These are phyloP conservation scores for Indicator indicator DNA, from an alignment of 2,113 vertebrate genomes.

Conservation along the genomic window DNA sequence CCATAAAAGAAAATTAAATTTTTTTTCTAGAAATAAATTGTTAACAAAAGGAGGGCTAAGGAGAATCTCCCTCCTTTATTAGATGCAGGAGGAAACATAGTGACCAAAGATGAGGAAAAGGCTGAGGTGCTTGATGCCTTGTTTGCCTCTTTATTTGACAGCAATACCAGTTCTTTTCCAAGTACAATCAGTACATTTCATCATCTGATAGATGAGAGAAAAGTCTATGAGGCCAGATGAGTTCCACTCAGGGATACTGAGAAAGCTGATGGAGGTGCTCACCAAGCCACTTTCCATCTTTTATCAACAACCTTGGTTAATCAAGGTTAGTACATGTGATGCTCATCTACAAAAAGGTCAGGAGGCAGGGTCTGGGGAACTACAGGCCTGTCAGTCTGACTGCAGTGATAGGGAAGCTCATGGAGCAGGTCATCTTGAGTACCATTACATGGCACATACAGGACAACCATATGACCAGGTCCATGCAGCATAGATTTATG, in stretches of 20 bases:
- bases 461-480: too few relatives aligned
- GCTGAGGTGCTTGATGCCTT: background rate
- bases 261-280: background rate
- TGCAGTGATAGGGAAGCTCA: background rate
- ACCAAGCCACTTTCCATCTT: background rate
- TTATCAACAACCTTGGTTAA: background rate
- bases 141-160: background rate
- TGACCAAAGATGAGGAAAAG: background rate
- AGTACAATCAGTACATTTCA: background rate
- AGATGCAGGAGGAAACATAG: background rate
- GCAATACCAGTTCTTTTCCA: background rate
- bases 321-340: background rate
- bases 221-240: background rate
- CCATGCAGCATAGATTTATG: background rate
- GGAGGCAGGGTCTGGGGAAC: background rate
- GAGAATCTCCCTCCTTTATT: background rate
- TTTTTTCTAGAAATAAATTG: background rate
- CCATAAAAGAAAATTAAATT: background rate
- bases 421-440: background rate
- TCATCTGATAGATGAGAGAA: too few relatives aligned
- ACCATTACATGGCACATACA: too few relatives aligned
- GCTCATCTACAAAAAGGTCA: background rate
- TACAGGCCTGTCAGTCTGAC: background rate
- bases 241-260: background rate
- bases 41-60: background rate